Base-by-base conservation (phyloP, 2,797 vertebrate genomes). In the Rhodeus uyekii region DNA sequence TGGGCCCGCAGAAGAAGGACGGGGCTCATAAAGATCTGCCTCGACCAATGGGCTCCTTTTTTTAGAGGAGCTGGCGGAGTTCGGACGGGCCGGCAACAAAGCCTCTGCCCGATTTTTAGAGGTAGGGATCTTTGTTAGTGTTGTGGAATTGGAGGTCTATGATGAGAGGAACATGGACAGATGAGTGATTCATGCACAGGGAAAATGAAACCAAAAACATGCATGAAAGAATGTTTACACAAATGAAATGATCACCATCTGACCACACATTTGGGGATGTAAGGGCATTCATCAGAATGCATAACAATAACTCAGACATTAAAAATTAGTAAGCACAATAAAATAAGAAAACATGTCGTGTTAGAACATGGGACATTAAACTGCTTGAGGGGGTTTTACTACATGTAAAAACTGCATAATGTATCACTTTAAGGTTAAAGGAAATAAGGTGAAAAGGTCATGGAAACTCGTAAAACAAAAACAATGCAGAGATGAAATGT, bases 121-220 rank as follows among this genome's bases (percentile, higher is more conserved):
- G 93, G 93, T 95, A 92, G 96, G 95, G 92, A 96, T 96, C 96
- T 97, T 97, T 96, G 95, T 95, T 91, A 95, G 89, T 83, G 92
- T 91, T 91, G 94, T 94, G 87, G 92, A 90, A 93, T 94, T 92
- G 84, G 92, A 90, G 90, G 93, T 94, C 95, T 94, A 92, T 93
- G 90, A 94, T 92, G 90, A 83, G 77, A 78, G 29, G 86, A 87
- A 60, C 39, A 74, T 67, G 36, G 81, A 65, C 53, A 81, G 75
- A 76, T 81, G 76, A 76, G 75, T 1, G 58, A 80, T 81, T 84
- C 81, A 89, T 86, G 83, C 72, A 84, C 58, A 80, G 75, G 48
- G 68, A 65, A 61, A 86, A 91, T 80, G 88, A 81, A 80, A 83
- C 6, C 58, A 61, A 85, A 84, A 76, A 84, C 63, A 87, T 34